A percentile compares a stretch with the other conserved stretches of the same genome.
Conservation (phyloP, 2,113 vertebrate species). For the Pituophis catenifer region DNA sequence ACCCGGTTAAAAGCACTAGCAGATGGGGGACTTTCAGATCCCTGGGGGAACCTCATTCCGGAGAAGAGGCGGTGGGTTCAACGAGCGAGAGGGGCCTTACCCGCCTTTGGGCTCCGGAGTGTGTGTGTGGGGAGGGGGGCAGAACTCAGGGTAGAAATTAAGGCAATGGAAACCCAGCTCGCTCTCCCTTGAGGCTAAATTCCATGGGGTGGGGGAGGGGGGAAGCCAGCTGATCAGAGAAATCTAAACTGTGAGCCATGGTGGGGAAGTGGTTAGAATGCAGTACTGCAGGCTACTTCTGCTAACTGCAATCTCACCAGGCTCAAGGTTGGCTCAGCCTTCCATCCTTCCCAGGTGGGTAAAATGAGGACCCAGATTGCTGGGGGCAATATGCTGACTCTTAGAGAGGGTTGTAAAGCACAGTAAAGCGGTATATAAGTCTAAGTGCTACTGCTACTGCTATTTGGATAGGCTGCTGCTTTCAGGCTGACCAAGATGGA, state of each 20-base stretch:
- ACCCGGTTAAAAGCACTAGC: no score
- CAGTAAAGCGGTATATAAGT: no score
- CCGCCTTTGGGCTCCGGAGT: neutral
- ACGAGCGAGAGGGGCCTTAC: neutral
- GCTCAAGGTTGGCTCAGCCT: no score
- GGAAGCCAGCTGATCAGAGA: neutral
- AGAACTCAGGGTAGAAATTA: neutral
- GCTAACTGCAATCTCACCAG: no score
- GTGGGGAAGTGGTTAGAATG: no score
- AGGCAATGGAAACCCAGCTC: neutral
- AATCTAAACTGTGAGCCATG: neutral
- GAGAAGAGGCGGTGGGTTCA: neutral
- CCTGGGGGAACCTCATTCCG: neutral
- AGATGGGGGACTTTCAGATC: neutral
- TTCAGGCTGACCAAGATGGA: neutral
- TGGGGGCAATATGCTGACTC: no score
- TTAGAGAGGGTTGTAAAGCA: no score
- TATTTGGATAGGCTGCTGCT: no score
- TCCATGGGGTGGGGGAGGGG: neutral
- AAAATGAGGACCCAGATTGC: no score
- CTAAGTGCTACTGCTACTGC: no score
- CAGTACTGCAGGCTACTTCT: no score
- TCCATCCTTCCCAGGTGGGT: no score
- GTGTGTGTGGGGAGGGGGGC: neutral
- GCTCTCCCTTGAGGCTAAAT: neutral